phyloP scores from a whole-genome alignment of 2,797 vertebrate genomes.

The Dicrostonyx torquatus region DNA sequence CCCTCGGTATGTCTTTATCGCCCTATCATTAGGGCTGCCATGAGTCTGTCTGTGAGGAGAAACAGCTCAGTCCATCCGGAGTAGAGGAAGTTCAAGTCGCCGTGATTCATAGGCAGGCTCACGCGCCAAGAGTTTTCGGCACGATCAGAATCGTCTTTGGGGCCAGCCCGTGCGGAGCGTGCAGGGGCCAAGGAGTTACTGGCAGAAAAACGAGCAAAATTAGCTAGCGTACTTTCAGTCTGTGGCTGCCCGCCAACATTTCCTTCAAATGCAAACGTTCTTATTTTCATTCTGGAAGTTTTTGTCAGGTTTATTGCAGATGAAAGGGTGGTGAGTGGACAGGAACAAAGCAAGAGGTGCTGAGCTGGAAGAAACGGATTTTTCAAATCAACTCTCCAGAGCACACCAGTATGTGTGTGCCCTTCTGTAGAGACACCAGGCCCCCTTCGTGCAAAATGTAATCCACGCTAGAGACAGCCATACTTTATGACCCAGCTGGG shows the following conservation, averaged over 20 bases:
- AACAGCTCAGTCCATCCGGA: not conserved
- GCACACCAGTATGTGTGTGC: not conserved
- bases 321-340: constrained; percentile 53
- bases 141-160: not conserved
- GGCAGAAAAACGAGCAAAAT: constrained; percentile 68
- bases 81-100: not conserved
- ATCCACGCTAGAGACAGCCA: not conserved
- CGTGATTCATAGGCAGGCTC: not conserved
- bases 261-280: constrained; percentile 58
- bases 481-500: not conserved
- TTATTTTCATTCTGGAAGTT: constrained; percentile 62
- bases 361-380: constrained; percentile 9
- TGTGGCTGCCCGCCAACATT: constrained; percentile 59
- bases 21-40: not conserved
- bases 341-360: constrained; percentile 49
- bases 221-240: constrained; percentile 25
- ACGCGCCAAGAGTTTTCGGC: not conserved
- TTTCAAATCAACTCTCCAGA: not conserved
- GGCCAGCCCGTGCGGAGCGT: not conserved
- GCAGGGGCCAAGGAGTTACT: constrained; percentile 8
- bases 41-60: not conserved
- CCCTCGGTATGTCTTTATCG: not conserved
- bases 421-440: not conserved
- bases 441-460: not conserved
- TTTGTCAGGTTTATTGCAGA: constrained; percentile 69